Evolutionary conservation across 2,113 vertebrate genomes (phyloP).

Genomic region (Entomyzon cyanotis): DNA sequence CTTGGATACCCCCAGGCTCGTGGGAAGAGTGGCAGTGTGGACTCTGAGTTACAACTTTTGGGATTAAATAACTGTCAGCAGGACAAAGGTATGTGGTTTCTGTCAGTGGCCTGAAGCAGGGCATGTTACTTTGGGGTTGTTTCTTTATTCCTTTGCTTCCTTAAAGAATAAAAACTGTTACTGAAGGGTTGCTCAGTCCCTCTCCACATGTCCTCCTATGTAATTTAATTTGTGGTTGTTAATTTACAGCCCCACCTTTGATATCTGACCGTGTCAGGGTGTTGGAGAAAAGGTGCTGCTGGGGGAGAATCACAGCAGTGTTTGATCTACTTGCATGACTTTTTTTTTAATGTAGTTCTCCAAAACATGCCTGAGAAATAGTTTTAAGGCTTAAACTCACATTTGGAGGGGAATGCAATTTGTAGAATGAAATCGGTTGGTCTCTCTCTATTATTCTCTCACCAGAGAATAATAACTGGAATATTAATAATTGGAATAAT

Average conservation of each 20-base stretch:
- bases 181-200: fast-evolving
- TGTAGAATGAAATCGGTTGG: background rate
- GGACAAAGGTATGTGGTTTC: conserved; percentile 77
- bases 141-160: background rate
- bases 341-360: background rate
- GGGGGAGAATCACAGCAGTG: background rate
- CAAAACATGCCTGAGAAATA: background rate
- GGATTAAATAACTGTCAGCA: conserved; percentile 70
- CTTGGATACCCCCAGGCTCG: conserved; percentile 57
- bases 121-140: background rate
- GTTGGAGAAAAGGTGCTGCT: background rate
- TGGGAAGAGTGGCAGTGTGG: conserved; percentile 83
- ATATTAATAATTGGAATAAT: too few species aligned
- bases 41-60: conserved; percentile 80
- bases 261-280: background rate
- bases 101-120: background rate
- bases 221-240: background rate
- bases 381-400: background rate
- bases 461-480: too few species aligned
- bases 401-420: background rate
- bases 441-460: too few species aligned
- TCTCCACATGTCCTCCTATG: fast-evolving
- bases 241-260: background rate
- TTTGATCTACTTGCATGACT: background rate
- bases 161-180: fast-evolving